Evolutionary conservation across 92 coral and sea anemone species (phyloP), one percentile per base, ranked within the genome.

Genomic region (Palythoa heliodiscus): DNA sequence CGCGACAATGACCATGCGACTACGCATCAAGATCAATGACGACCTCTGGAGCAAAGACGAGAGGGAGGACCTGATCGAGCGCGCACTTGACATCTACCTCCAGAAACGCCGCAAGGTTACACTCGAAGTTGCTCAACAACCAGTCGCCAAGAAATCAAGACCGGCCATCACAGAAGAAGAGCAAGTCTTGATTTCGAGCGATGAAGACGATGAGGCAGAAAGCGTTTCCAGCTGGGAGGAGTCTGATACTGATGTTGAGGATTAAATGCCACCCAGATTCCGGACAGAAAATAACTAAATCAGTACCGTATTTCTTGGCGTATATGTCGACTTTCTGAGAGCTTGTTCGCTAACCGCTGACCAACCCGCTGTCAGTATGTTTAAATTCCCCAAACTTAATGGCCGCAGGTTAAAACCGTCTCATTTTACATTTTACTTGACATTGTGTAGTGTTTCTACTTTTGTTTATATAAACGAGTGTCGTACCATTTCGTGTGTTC

Each of bases 1-100:
- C 76, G 88, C 83, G 43, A 86, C 88, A n/a, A 37, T 76, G 76
- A 86, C 39, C 76, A 86, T 86, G 88, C 84, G 61, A 40, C 83
- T 86, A 50, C 8, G 76, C 22, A 86, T 86, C 23, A 76, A 86
- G 63, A 77, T 86, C 13, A 86, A 86, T 53, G 89, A 76, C 40
- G 67, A 76, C 19, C 76, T 86, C 47, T 86, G 89, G 84, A 86
- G 89, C 68, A 77, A 86, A 64, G 77, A 86, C 11, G 84, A 86
- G 64, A 76, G 73, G 84, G 84, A 76, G 67, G 48, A 22, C 43
- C 70, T 86, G 64, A 67, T 86, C 17, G 89, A 86, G 52, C 77
- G 54, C 11, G 89, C 89, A 38, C 89, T 77, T 66, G 76, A 86
- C 10, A 86, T 86, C 52, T 66, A 77, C 68, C 84, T 76, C 89